Conservation (phyloP, 2,797 vertebrate species). For the Fratercula arctica region DNA sequence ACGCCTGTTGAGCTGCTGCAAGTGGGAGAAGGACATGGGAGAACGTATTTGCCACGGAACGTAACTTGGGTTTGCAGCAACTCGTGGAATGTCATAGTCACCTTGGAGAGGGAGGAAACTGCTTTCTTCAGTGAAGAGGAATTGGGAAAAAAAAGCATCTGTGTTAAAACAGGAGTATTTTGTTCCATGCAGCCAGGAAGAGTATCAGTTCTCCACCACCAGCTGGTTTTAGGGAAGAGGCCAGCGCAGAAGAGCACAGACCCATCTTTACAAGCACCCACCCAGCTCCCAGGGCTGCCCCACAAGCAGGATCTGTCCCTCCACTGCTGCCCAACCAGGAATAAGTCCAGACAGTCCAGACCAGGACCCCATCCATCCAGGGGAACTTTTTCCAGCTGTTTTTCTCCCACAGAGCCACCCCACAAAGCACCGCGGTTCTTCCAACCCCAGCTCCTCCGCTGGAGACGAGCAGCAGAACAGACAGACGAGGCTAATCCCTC, state of each 20-base stretch:
- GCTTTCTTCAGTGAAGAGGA: not conserved
- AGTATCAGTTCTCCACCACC: not conserved
- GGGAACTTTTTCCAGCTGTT: not conserved
- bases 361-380: not conserved
- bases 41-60: not conserved
- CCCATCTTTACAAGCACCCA: not conserved
- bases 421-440: not conserved
- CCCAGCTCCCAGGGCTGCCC: not conserved
- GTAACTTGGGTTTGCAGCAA: not conserved
- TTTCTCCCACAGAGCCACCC: not conserved
- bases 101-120: not conserved
- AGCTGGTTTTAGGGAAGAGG: not conserved
- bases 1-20: not conserved
- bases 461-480: not conserved
- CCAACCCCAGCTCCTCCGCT: not conserved
- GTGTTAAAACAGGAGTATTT: not conserved
- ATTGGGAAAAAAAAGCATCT: not conserved
- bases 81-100: accelerated
- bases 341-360: not conserved
- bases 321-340: not conserved
- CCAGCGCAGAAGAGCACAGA: not conserved
- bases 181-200: not conserved
- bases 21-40: not conserved
- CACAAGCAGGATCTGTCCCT: accelerated
- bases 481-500: not conserved